phyloP scores from a whole-genome alignment of 2,888 invertebrate genomes.

The Frankliniella fusca region DNA sequence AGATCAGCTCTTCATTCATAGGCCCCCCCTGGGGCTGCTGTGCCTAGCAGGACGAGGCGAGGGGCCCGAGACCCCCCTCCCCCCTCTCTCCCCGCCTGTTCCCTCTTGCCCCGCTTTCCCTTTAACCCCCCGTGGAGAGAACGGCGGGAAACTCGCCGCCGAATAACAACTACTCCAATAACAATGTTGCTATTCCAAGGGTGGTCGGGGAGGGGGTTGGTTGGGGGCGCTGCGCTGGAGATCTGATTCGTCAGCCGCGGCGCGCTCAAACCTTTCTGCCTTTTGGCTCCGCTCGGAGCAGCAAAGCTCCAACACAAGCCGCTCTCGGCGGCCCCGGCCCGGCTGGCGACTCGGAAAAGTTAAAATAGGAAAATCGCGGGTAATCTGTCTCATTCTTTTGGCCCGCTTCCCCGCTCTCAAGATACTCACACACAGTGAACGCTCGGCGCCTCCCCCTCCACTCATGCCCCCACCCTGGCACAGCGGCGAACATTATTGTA shows the following conservation, averaged over 20 bases:
- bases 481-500: too few species aligned
- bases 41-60: neutral
- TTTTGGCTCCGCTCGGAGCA: neutral
- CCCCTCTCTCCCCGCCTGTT: neutral
- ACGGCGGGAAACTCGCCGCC: neutral
- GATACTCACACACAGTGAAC: too few species aligned
- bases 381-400: too few species aligned
- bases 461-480: too few species aligned
- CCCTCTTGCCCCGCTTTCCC: neutral
- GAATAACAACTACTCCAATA: constrained; percentile 10
- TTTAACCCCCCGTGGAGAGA: neutral
- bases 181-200: neutral
- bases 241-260: neutral
- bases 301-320: too few species aligned
- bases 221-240: too few species aligned
- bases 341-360: too few species aligned
- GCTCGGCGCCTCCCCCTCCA: too few species aligned
- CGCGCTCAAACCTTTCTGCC: neutral
- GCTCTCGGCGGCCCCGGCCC: too few species aligned
- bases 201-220: too few species aligned
- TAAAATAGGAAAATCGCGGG: too few species aligned
- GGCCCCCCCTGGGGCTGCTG: neutral
- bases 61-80: neutral
- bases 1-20: constrained; percentile 6
- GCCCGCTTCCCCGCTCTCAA: too few species aligned